Percentiles rank a stretch among this genome's conserved stretches.
Conservation (phyloP, 2,797 vertebrate genomes). For the Merluccius polli region DNA sequence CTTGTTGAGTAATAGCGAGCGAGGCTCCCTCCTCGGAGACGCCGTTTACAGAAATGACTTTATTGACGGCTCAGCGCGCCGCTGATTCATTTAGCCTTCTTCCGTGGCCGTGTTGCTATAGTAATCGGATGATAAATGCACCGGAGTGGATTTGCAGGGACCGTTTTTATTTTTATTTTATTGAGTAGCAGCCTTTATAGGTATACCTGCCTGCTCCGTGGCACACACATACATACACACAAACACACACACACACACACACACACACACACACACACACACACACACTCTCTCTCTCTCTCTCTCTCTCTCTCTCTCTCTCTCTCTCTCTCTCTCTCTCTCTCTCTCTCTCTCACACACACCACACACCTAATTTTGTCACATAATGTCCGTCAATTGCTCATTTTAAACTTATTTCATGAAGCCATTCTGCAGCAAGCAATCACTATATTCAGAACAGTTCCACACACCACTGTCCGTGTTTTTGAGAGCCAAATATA, state of each 20-base stretch:
- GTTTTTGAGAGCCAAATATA: background rate
- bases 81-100: constrained; percentile 97
- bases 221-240: too few relatives aligned
- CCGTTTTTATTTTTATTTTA: background rate
- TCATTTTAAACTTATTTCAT: background rate
- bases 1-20: constrained; percentile 88
- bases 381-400: background rate
- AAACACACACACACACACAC: background rate
- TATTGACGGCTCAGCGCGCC: constrained; percentile 98
- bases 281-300: background rate
- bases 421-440: background rate
- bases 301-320: too few relatives aligned
- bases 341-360: background rate
- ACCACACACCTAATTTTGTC: too few relatives aligned
- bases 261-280: background rate
- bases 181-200: background rate
- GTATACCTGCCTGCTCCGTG: background rate
- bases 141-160: constrained; percentile 32
- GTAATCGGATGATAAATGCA: constrained; percentile 99
- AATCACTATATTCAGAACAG: too few relatives aligned
- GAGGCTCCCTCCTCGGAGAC: constrained; percentile 83
- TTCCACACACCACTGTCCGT: too few relatives aligned
- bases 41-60: constrained; percentile 99
- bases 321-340: too few relatives aligned
- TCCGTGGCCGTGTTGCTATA: constrained; percentile 82